A percentile compares a stretch with the other conserved stretches of the same genome.
Conservation (phyloP, 1,140 invertebrate species). For the Bombus soroeensis region DNA sequence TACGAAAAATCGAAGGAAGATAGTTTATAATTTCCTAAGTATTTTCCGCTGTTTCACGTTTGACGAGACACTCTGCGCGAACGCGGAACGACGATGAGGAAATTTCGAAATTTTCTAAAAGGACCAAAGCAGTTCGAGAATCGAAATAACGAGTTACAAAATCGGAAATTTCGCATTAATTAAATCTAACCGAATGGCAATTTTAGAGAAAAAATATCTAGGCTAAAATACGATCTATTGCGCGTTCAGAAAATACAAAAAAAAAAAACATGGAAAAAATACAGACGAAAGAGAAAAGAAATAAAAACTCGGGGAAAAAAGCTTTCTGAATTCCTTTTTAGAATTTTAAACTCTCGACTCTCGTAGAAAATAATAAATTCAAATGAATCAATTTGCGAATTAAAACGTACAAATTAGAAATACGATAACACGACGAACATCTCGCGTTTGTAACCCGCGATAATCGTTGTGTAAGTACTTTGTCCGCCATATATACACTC, state of each 20-base stretch:
- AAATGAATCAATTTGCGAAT: not conserved
- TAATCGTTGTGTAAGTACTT: constrained; percentile 3
- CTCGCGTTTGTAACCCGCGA: not conserved
- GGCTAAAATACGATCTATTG: too few relatives aligned
- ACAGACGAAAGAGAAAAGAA: not conserved
- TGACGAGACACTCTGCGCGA: not conserved
- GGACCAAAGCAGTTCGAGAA: not conserved
- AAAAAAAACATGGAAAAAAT: not conserved
- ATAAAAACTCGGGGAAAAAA: not conserved
- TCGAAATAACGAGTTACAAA: constrained; percentile 21
- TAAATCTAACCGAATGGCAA: constrained; percentile 14
- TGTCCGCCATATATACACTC: constrained; percentile 1
- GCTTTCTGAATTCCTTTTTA: not conserved
- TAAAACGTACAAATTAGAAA: not conserved
- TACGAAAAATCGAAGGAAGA: too few relatives aligned
- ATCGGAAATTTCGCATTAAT: not conserved
- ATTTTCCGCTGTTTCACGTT: not conserved
- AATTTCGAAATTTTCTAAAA: constrained; percentile 27
- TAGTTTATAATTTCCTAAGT: too few relatives aligned
- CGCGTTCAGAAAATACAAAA: not conserved
- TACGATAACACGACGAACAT: not conserved
- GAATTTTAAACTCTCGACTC: not conserved
- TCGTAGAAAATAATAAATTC: not conserved
- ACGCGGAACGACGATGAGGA: not conserved
- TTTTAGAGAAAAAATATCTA: not conserved